Percentiles rank a stretch among this genome's conserved stretches.
These are phyloP conservation scores for Lumbricus terrestris DNA, from an alignment of 2,888 invertebrate genomes.

Conservation along the genomic window DNA sequence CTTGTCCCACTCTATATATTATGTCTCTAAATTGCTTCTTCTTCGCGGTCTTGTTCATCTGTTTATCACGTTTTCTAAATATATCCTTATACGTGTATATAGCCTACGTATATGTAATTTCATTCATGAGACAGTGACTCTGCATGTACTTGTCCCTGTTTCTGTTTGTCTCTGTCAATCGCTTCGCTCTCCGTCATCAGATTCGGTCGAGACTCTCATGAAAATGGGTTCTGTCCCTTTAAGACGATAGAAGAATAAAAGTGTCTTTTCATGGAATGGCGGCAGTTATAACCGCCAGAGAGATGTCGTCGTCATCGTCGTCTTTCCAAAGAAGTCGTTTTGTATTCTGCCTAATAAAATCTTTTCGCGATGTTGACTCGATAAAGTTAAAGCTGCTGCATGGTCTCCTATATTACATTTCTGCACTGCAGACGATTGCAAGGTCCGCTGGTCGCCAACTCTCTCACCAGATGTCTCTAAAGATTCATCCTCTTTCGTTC, in stretches of 20 bases:
- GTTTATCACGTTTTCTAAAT: neutral
- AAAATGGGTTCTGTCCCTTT: neutral
- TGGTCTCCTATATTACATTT: neutral
- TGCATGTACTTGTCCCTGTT: neutral
- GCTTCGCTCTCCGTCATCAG: neutral
- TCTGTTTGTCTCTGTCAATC: neutral
- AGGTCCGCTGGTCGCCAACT: neutral
- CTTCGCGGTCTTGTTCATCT: neutral
- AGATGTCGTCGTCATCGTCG: too few species aligned
- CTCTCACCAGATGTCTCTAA: neutral
- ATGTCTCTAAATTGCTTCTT: neutral
- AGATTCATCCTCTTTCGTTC: neutral
- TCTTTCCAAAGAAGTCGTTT: neutral
- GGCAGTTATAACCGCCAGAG: neutral
- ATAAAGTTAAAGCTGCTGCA: neutral
- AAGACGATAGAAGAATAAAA: neutral
- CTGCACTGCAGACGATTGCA: neutral
- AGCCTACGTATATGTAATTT: too few species aligned
- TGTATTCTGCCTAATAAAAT: neutral
- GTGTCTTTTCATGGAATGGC: neutral
- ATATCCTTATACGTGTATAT: neutral
- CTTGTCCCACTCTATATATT: too few species aligned
- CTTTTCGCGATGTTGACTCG: neutral
- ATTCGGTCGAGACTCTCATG: neutral
- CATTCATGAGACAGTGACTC: neutral